Evolutionary conservation across 2,113 vertebrate genomes (phyloP).

Genomic region (Nycticryphes semicollaris): DNA sequence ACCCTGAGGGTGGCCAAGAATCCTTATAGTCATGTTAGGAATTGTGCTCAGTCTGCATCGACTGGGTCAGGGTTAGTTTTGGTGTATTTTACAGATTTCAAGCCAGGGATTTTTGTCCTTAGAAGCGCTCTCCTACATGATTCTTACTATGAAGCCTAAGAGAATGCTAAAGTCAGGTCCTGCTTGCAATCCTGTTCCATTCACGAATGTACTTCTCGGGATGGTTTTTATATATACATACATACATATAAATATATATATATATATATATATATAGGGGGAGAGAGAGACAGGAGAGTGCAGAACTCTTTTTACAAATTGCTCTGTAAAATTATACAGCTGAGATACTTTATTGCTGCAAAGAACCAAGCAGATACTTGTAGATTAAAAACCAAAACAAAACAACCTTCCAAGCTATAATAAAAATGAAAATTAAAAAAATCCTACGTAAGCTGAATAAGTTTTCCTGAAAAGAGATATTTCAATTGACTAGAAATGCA

Average conservation of each 20-base stretch:
- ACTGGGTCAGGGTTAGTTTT: not conserved
- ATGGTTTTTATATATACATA: not conserved
- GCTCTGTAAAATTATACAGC: conserved; percentile 24
- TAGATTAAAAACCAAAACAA: not conserved
- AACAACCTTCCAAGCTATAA: not conserved
- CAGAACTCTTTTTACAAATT: not conserved
- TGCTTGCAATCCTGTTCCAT: not conserved
- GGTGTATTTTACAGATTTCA: not conserved
- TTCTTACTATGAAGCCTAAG: not conserved
- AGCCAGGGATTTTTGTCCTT: not conserved
- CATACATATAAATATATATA: no score
- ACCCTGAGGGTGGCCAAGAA: not conserved
- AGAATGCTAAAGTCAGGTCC: not conserved
- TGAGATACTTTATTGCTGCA: conserved; percentile 6
- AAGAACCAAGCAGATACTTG: not conserved
- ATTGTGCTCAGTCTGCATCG: not conserved
- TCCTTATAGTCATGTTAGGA: not conserved
- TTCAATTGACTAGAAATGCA: not conserved
- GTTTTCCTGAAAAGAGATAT: not conserved
- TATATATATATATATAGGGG: no score
- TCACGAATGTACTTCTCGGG: not conserved
- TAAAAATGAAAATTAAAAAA: not conserved
- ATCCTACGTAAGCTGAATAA: not conserved
- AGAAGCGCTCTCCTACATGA: not conserved
- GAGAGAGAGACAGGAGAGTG: not conserved